Evolutionary conservation across 2,797 vertebrate species (phyloP).

Genomic region (Urocyon cinereoargenteus): DNA sequence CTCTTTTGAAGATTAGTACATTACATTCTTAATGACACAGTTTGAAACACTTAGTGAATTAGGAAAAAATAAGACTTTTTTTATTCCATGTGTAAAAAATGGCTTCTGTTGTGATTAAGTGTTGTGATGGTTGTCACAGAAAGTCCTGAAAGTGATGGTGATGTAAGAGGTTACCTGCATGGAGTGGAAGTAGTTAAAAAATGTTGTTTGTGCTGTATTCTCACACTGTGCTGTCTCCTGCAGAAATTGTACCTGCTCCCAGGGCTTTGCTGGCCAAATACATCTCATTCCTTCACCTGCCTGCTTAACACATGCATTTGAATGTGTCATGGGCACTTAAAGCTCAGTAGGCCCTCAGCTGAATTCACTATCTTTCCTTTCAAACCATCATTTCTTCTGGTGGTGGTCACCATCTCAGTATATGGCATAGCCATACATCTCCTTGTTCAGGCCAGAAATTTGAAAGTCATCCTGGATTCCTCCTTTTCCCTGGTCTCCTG

Average conservation of each 20-base stretch:
- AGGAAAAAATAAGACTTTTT: background rate
- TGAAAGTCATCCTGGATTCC: background rate
- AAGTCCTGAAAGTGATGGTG: background rate
- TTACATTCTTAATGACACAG: background rate
- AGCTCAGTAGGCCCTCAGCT: background rate
- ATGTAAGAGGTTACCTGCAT: background rate
- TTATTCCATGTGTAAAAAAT: background rate
- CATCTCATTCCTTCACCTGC: background rate
- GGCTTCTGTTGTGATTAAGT: background rate
- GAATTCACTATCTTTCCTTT: background rate
- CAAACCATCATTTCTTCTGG: background rate
- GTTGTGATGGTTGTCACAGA: background rate
- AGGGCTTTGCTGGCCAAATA: background rate
- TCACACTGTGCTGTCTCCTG: background rate
- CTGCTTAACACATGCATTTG: background rate
- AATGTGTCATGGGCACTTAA: background rate
- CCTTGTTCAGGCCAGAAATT: background rate
- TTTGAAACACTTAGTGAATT: constrained; percentile 21
- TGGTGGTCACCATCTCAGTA: background rate
- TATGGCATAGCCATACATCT: background rate
- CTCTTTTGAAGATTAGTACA: background rate
- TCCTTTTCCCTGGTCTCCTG: background rate
- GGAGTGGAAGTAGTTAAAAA: background rate
- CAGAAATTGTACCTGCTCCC: background rate
- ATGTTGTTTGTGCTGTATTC: background rate